A percentile compares a stretch with the other conserved stretches of the same genome.
Evolutionary conservation across 2,113 vertebrate species (phyloP).

Genomic region (Centrocercus urophasianus): DNA sequence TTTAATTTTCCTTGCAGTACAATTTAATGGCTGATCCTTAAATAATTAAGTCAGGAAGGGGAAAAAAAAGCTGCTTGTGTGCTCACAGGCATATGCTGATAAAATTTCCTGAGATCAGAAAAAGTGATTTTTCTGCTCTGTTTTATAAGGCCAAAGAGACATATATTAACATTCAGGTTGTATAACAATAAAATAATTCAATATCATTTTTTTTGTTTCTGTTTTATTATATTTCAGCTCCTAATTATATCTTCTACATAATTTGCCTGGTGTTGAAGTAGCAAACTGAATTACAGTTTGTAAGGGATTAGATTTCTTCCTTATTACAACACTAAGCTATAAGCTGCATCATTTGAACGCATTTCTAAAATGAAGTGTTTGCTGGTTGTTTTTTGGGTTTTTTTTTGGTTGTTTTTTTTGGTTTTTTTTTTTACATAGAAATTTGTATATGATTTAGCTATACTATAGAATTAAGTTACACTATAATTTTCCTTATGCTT

Average conservation of each 20-base stretch:
- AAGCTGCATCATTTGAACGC: background rate
- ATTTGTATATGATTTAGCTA: background rate
- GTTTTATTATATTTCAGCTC: background rate
- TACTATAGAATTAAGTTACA: background rate
- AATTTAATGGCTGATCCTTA: background rate
- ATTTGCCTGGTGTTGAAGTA: background rate
- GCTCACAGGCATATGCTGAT: background rate
- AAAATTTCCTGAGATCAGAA: background rate
- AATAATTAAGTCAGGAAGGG: background rate
- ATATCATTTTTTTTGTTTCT: background rate
- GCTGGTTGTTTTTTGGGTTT: background rate
- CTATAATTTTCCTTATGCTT: constrained; percentile 1
- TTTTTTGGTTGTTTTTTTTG: no score
- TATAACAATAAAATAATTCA: background rate
- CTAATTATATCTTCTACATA: background rate
- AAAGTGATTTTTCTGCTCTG: background rate
- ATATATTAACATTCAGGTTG: background rate
- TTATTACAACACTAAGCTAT: background rate
- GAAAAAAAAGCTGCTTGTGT: background rate
- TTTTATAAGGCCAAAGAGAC: background rate
- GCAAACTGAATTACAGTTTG: constrained; percentile 14
- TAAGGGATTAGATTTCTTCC: constrained; percentile 6
- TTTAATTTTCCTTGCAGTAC: background rate
- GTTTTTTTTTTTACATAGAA: background rate
- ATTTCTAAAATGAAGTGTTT: background rate